Percentiles rank a stretch among this genome's conserved stretches.
Evolutionary conservation across 2,797 vertebrate genomes (phyloP).

Genomic region (Eulemur rubriventer): DNA sequence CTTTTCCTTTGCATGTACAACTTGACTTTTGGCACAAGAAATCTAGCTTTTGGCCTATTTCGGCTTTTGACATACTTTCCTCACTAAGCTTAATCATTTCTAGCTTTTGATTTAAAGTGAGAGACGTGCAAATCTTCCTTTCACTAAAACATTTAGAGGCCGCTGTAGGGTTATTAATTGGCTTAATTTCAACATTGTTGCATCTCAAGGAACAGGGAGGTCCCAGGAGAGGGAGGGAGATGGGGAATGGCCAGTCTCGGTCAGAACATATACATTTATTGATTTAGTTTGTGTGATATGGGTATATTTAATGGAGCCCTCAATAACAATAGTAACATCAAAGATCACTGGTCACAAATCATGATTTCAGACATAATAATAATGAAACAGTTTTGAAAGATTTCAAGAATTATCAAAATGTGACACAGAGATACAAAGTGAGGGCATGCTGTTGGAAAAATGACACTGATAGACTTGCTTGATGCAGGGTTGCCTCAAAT

Average conservation of each 20-base stretch:
- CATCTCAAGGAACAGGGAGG: background rate
- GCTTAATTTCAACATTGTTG: background rate
- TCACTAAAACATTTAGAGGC: background rate
- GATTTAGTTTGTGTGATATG: background rate
- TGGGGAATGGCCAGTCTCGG: background rate
- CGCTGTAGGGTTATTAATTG: background rate
- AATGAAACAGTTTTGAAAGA: background rate
- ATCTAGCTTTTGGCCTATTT: background rate
- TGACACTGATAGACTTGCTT: background rate
- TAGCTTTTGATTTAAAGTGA: background rate
- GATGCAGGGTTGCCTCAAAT: background rate
- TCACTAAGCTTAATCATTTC: background rate
- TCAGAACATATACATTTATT: background rate
- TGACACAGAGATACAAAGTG: background rate
- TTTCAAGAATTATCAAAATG: background rate
- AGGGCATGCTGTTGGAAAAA: background rate
- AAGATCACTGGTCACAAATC: background rate
- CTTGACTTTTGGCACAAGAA: background rate
- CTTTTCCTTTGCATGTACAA: background rate
- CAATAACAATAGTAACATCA: background rate
- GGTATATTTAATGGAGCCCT: background rate
- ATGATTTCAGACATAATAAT: background rate
- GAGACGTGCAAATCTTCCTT: background rate
- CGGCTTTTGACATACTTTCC: background rate
- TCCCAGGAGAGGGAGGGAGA: background rate